Conservation (phyloP, 2,888 invertebrate genomes). For the Aphrophora alni region DNA sequence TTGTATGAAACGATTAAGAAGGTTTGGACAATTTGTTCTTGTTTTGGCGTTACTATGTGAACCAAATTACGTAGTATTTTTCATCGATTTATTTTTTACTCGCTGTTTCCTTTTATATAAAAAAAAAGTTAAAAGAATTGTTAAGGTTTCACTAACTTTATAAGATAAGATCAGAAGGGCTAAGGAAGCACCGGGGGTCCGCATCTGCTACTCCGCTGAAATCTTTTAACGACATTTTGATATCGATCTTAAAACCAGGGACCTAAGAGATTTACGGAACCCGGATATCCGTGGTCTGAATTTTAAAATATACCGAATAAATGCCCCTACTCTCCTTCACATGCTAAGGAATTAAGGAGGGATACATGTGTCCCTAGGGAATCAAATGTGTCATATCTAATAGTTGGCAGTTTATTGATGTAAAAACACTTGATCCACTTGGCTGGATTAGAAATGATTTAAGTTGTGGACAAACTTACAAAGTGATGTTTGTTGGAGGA, state of each 20-base stretch:
- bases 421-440: too few relatives aligned
- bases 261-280: slow-evolving; percentile 2
- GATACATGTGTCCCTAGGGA: not conserved
- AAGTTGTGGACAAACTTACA: too few relatives aligned
- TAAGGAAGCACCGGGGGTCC: not conserved
- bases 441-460: too few relatives aligned
- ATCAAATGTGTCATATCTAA: not conserved
- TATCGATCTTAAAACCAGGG: not conserved
- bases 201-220: not conserved
- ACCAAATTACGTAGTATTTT: too few relatives aligned
- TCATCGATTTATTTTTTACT: not conserved
- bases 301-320: not conserved
- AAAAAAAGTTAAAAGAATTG: not conserved
- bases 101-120: not conserved
- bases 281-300: not conserved
- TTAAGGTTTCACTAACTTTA: not conserved
- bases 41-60: too few relatives aligned
- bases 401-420: too few relatives aligned
- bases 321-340: not conserved
- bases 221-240: slow-evolving; percentile 9
- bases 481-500: too few relatives aligned
- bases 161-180: not conserved
- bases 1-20: too few relatives aligned
- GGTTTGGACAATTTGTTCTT: too few relatives aligned
- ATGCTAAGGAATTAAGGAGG: not conserved